Evolutionary conservation across 1,140 invertebrate genomes (phyloP), one percentile per base, ranked within the genome.

Genomic region (Drosophila gunungcola): DNA sequence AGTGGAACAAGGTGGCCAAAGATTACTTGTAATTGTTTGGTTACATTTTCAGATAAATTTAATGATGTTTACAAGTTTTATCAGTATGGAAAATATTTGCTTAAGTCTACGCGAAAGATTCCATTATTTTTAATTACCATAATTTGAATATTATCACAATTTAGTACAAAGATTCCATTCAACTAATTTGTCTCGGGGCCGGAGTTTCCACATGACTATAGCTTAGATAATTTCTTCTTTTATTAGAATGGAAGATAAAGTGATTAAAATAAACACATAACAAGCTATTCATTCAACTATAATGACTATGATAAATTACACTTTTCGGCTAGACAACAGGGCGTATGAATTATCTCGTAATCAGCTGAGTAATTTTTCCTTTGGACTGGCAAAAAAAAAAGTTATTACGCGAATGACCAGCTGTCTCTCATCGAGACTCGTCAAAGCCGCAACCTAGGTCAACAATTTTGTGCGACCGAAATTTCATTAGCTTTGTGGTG

Each of bases 401-500:
- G 11, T 49, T 43, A 38, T 25, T 34, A 36, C n/a, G 51, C 32
- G 46, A 67, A 58, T 34, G 38, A 6, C 39, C 60, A 73, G 32
- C 39, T 73, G 80, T 25, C 41, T 29, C 21, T n/a, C 49, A 43
- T 11, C 21, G 43, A n/a, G 21, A 36, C 16, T 60, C 29, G 45
- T 62, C 29, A 38, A 27, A 41, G 12, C 16, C 7, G 32, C 27
- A 78, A 70, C 83, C 83, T 85, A 82, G 61, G 82, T 36, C 62
- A 85, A 85, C 64, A 75, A 25, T 65, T 65, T 34, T 49, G 56
- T 67, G 21, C 27, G 51, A 27, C 25, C 62, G 43, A 51, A 77
- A 43, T 74, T 60, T 29, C 42, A 41, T 76, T 43, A 56, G 3
- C 21, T 43, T 11, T 25, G 43, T 84, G 61, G 74, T 85, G 81